These are phyloP conservation scores for Phaonia tiefii DNA, from an alignment of 2,888 invertebrate species.

Conservation along the genomic window DNA sequence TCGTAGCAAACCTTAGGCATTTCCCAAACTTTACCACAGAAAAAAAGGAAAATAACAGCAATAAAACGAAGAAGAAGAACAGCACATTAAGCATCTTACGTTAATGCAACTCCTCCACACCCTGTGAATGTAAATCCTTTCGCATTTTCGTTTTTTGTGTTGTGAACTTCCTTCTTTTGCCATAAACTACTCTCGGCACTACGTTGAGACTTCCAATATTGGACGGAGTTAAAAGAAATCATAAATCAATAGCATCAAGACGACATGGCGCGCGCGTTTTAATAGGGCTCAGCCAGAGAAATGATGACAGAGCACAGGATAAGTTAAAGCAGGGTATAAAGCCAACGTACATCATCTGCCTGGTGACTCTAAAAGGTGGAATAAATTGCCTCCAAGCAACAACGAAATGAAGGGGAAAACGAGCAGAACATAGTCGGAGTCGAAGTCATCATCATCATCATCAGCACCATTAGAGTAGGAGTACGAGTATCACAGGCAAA, in stretches of 20 bases:
- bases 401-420: too few relatives aligned
- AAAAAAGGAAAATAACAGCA: too few relatives aligned
- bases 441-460: neutral
- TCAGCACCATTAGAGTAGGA: neutral
- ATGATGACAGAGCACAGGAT: neutral
- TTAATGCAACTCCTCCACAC: too few relatives aligned
- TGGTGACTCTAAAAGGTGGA: constrained; percentile 30
- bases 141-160: neutral
- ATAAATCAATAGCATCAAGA: constrained; percentile 41
- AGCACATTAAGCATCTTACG: too few relatives aligned
- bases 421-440: neutral
- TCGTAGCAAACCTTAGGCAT: too few relatives aligned
- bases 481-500: neutral
- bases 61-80: too few relatives aligned
- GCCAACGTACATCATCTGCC: neutral
- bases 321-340: neutral
- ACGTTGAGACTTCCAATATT: too few relatives aligned
- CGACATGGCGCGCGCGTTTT: constrained; percentile 45
- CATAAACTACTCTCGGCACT: too few relatives aligned
- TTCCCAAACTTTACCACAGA: too few relatives aligned
- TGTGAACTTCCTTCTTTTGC: too few relatives aligned
- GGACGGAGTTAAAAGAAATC: constrained; percentile 18
- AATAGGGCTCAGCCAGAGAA: constrained; percentile 23
- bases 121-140: neutral
- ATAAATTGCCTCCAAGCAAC: constrained; percentile 55